These are phyloP conservation scores for Hylaea fasciaria DNA, from an alignment of 2,888 invertebrate genomes.

Conservation along the genomic window DNA sequence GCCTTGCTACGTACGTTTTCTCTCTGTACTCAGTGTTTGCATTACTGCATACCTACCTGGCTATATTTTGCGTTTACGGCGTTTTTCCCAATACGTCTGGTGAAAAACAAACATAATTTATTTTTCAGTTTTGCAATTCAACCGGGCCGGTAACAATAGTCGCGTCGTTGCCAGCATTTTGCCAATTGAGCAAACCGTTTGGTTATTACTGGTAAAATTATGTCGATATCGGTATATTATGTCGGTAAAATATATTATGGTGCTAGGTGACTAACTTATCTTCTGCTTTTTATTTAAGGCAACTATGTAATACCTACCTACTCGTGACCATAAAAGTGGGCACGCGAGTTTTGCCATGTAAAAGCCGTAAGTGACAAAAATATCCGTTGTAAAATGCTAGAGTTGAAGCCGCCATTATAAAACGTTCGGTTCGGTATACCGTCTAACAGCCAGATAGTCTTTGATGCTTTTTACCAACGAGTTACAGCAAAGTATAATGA, in stretches of 20 bases:
- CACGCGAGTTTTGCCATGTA: slow-evolving; percentile 27
- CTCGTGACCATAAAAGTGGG: too few relatives aligned
- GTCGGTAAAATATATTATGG: too few relatives aligned
- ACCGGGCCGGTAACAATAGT: neutral
- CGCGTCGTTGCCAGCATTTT: too few relatives aligned
- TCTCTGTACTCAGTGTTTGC: neutral
- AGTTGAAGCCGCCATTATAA: neutral
- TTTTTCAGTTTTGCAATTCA: neutral
- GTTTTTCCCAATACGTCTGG: too few relatives aligned
- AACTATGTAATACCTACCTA: slow-evolving; percentile 14
- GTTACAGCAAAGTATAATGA: too few relatives aligned
- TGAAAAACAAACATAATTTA: neutral
- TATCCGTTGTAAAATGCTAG: neutral
- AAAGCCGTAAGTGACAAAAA: slow-evolving; percentile 1
- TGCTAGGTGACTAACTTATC: slow-evolving; percentile 14
- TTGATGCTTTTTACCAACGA: too few relatives aligned
- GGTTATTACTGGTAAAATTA: too few relatives aligned
- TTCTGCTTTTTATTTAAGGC: slow-evolving; percentile 25
- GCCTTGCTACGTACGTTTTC: neutral
- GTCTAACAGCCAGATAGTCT: too few relatives aligned
- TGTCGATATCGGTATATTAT: too few relatives aligned
- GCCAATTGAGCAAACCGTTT: too few relatives aligned
- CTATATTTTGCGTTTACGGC: too few relatives aligned
- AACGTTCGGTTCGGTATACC: too few relatives aligned
- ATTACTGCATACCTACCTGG: neutral